Evolutionary conservation across 2,113 vertebrate genomes (phyloP), one percentile per base, ranked within the genome.

Genomic region (Gasterosteus nipponicus): DNA sequence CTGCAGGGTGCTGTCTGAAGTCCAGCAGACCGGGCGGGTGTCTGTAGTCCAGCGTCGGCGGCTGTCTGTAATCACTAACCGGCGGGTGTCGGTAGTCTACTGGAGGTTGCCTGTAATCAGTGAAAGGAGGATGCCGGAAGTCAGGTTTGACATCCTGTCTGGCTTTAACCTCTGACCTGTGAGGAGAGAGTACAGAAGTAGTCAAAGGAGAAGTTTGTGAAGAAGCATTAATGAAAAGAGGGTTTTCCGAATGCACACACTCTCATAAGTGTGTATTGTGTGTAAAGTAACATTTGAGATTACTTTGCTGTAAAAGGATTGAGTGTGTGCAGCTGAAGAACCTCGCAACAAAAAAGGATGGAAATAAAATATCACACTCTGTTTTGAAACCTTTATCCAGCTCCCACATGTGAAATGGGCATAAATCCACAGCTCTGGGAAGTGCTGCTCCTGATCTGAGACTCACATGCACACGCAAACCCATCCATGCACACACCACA

Each of bases 61-160:
- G 97, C 83, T 98, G 97, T 19, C 96, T 95, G 89, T 98, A 98
- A 62, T 99, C 98, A 60, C 95, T 94, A 71, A 96, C 96, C 0
- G 98, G 97, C 0, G 97, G 97, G 42, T 99, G 98, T 69, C 97
- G 94, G 91, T 99, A 99, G 91, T 99, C 98, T 78, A 99, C 93
- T 0, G 98, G 98, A 26, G 98, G 97, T 83, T 99, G 98, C 85
- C 98, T 93, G 92, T 95, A 95, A 94, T 99, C 98, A 7, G 97
- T 97, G 86, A 97, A 99, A 0, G 97, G 96, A 85, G 97, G 96
- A 72, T 99, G 98, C 82, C 97, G 95, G 90, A 97, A 98, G 75
- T 99, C 98, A 14, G 98, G 98, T 89, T 98, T 99, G 88, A 99
- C 98, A 49, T 99, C 98, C 92, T 99, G 98, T 77, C 98, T 96